Evolutionary conservation across 53 echinoderm and acorn worm species (phyloP), one percentile per base, ranked within the genome.

Genomic region (Crossaster papposus): DNA sequence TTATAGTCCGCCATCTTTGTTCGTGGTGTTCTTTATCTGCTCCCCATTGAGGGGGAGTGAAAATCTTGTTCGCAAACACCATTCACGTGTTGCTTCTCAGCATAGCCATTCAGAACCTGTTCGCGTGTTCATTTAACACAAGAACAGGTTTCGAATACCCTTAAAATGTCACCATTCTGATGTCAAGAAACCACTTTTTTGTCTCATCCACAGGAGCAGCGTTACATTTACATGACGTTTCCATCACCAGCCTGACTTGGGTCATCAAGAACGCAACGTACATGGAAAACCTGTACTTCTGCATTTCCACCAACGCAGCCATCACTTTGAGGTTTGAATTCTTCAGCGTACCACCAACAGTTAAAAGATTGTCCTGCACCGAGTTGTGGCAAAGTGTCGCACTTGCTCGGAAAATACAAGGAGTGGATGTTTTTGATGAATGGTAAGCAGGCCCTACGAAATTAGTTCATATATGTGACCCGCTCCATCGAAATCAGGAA

Each of bases 191-290:
- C 64, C 17, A 64, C 22, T 34, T 74, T 35, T 68, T 23, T 68
- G 10, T 58, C 2, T 68, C 55, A 65, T 33, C 79, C n/a, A 26
- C 79, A 94, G 97, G 97, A 65, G 97, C 92, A 72, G 92, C 94
- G 70, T 92, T 96, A 23, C 97, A 96, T 76, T 32, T 95, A 18
- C 97, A 96, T 89, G 94, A 92, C 54, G 54, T 88, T 26, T 81
- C 95, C 29, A 88, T 97, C 77, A 94, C 83, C 6, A 89, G 88
- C 79, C 30, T 91, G 2, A 11, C 34, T 20, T 97, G 97, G 97
- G 89, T 97, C 0, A 79, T 97, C 1, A 82, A 79, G 22, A 78
- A 95, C 9, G 72, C 93, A 3, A 97, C 97, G 2, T 97, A 97
- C 79, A 91, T 94, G 53, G 92, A 91, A 14, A 53, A 94, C 68